Percentiles rank a stretch among this genome's conserved stretches.
Conservation (phyloP, 2,113 vertebrate genomes). For the Melanocharis versteri region DNA sequence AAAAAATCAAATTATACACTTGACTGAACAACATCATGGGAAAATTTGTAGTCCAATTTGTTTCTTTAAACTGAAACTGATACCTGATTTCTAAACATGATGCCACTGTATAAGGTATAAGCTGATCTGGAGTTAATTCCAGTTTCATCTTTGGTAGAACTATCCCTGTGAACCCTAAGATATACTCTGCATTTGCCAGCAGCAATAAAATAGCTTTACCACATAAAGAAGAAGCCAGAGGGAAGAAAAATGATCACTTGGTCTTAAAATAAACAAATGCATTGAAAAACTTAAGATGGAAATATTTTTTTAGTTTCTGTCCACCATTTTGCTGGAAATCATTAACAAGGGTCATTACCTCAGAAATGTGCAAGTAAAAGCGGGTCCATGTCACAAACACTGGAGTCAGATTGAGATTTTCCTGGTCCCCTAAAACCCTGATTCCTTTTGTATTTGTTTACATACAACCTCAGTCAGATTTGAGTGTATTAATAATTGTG, state of each 20-base stretch:
- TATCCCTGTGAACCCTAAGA: not conserved
- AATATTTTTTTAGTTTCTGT: not conserved
- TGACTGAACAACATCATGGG: not conserved
- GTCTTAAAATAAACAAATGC: not conserved
- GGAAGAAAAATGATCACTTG: not conserved
- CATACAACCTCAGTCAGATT: not conserved
- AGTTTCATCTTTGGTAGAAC: not conserved
- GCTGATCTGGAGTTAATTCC: not conserved
- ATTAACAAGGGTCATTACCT: not conserved
- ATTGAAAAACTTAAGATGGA: not conserved
- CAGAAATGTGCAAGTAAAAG: not conserved
- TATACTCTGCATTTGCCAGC: not conserved
- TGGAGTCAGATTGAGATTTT: not conserved
- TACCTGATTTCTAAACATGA: not conserved
- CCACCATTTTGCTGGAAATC: not conserved
- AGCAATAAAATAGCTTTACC: not conserved
- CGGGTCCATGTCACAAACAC: not conserved
- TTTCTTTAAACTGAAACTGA: not conserved
- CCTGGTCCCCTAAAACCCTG: accelerated
- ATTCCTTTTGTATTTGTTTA: not conserved
- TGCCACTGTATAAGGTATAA: not conserved
- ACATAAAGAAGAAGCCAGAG: not conserved
- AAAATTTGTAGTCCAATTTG: not conserved
- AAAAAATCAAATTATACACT: constrained; percentile 35
- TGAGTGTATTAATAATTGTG: not conserved